Conservation (phyloP, 2,888 invertebrate species). For the Nemurella pictetii region DNA sequence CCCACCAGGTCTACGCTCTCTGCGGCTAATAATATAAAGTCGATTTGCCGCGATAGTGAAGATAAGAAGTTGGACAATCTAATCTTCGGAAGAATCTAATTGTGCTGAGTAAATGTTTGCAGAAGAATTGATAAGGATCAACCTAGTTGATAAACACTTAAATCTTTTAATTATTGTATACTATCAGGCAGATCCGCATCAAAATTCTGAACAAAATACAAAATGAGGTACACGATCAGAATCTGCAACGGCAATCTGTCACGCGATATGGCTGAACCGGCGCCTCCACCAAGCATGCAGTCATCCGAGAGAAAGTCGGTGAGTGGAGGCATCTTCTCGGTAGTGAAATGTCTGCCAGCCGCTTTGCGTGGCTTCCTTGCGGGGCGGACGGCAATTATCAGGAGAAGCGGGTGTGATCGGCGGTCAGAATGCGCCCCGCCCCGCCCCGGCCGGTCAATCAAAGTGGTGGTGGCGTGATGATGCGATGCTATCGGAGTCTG, state of each 20-base stretch:
- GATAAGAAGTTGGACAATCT: neutral
- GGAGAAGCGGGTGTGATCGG: neutral
- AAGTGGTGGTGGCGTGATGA: neutral
- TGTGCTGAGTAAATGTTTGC: neutral
- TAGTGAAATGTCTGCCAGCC: too few relatives aligned
- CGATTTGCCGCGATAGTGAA: neutral
- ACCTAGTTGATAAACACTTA: neutral
- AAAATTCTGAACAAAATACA: neutral
- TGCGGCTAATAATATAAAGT: neutral
- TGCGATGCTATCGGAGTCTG: neutral
- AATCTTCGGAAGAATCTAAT: neutral
- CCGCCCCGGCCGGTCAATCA: neutral
- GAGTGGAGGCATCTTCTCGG: too few relatives aligned
- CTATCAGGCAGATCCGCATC: neutral
- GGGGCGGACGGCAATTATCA: neutral
- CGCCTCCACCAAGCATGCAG: neutral
- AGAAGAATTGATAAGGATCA: neutral
- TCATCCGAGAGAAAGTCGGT: too few relatives aligned
- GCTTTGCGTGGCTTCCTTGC: neutral
- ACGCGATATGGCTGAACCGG: neutral
- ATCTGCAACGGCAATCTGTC: neutral
- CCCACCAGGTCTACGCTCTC: neutral
- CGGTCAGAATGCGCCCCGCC: neutral
- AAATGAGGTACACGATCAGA: neutral
- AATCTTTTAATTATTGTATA: neutral